Base-by-base conservation (phyloP, 2,888 invertebrate genomes). In the Theretra japonica region DNA sequence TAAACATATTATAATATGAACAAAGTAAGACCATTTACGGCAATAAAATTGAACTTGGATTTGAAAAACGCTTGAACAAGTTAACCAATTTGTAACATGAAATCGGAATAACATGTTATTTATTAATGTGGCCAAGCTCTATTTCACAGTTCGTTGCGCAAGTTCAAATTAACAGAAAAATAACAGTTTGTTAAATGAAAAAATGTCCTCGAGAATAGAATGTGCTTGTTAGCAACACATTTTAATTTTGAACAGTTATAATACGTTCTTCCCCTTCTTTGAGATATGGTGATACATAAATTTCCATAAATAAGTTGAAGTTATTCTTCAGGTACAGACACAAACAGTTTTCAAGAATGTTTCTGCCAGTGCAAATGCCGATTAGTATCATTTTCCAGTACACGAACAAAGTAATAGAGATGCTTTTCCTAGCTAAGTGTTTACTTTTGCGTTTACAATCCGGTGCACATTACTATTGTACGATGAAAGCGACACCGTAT, bases 401-500 rank as follows among this genome's bases (percentile, higher is more conserved):
- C 19, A 56, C n/a, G 30, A 30, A 30, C 50, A 53, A 11, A 8
- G 60, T 23, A 53, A 70, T 60, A 28, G 60, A 60, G 50, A 30
- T 72, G 74, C 73, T 75, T 76, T 79, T 78, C 78, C 76, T 75
- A 74, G 76, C 79, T 25, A 62, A 75, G 69, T 73, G 68, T 62
- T 70, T 70, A 72, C 75, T 74, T 57, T 75, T 76, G 77, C 77
- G 81, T 81, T 80, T 33, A 71, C 70, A 65, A 73, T 76, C 77
- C 74, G 79, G 76, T 83, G 83, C 81, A 79, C 80, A 83, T 79
- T 77, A 74, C 80, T 78, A 90, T 93, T 92, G 92, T 93, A 86
- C 82, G 79, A 81, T 90, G 86, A 90, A 93, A 86, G 82, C 79
- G 89, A 92, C 85, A 92, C 91, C 88, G 75, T 77, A 79, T 81